These are phyloP conservation scores for Hydropsyche betteni DNA, from an alignment of 2,888 invertebrate species.

Conservation along the genomic window DNA sequence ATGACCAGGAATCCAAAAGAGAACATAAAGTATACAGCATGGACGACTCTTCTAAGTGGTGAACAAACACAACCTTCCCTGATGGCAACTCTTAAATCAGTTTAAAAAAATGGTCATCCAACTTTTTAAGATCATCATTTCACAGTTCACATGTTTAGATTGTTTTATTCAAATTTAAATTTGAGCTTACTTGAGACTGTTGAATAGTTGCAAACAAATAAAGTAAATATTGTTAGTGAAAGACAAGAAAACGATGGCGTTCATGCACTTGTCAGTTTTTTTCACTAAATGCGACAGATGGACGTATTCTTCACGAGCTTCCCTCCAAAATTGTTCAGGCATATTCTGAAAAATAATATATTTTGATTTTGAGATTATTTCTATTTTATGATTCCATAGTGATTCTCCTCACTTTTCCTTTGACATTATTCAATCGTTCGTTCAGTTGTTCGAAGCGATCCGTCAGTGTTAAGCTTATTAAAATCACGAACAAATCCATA, in stretches of 20 bases:
- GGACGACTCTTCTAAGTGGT: slow-evolving; percentile 65
- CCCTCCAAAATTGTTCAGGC: slow-evolving; percentile 71
- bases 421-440: slow-evolving; percentile 60
- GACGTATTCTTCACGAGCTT: slow-evolving; percentile 72
- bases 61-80: slow-evolving; percentile 53
- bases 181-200: slow-evolving; percentile 69
- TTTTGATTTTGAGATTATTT: background rate
- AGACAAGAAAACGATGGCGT: slow-evolving; percentile 71
- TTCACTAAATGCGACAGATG: slow-evolving; percentile 69
- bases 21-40: slow-evolving; percentile 54
- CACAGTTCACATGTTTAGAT: background rate
- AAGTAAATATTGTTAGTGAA: slow-evolving; percentile 78
- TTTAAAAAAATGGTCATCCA: too few species aligned
- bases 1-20: slow-evolving; percentile 53
- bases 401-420: slow-evolving; percentile 60
- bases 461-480: slow-evolving; percentile 74
- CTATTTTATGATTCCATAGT: too few species aligned
- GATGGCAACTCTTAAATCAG: background rate
- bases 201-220: slow-evolving; percentile 76
- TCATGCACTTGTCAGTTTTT: slow-evolving; percentile 69
- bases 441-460: slow-evolving; percentile 73
- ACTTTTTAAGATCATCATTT: background rate
- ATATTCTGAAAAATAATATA: slow-evolving; percentile 60
- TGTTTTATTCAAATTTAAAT: too few species aligned
- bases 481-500: slow-evolving; percentile 76